Percentiles rank a stretch among this genome's conserved stretches.
These are phyloP conservation scores for Indicator maculatus DNA, from an alignment of 2,113 vertebrate genomes.

Conservation along the genomic window DNA sequence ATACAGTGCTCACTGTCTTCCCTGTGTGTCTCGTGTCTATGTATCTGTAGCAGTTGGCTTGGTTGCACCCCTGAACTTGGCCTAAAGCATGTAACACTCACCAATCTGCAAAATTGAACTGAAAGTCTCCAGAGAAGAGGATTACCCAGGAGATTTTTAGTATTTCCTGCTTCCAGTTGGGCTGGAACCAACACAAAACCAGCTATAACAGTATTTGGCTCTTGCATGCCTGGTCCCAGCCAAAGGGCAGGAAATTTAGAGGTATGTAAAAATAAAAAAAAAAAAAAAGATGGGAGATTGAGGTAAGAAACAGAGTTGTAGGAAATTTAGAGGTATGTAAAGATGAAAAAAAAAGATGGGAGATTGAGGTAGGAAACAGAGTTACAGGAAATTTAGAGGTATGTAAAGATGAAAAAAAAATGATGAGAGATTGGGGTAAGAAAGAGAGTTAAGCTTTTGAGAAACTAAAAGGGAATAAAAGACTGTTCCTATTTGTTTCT, in stretches of 20 bases:
- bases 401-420: too few species aligned
- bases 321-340: too few species aligned
- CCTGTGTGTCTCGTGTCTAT: not conserved
- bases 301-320: not conserved
- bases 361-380: not conserved
- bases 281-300: not conserved
- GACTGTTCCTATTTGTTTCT: constrained; percentile 22
- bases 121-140: constrained; percentile 59
- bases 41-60: not conserved
- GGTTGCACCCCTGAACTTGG: constrained; percentile 44
- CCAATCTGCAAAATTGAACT: constrained; percentile 65
- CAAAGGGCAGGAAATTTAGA: constrained; percentile 61
- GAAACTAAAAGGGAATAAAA: not conserved
- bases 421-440: not conserved
- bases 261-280: constrained; percentile 44
- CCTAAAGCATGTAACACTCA: constrained; percentile 50
- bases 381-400: not conserved
- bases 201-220: constrained; percentile 54
- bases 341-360: not conserved
- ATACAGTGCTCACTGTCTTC: not conserved
- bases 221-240: not conserved
- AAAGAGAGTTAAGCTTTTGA: not conserved
- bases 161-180: constrained; percentile 70
- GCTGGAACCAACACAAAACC: constrained; percentile 59
- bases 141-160: constrained; percentile 60